Percentiles rank a stretch among this genome's conserved stretches.
Evolutionary conservation across 2,113 vertebrate genomes (phyloP).

Genomic region (Calypte anna): DNA sequence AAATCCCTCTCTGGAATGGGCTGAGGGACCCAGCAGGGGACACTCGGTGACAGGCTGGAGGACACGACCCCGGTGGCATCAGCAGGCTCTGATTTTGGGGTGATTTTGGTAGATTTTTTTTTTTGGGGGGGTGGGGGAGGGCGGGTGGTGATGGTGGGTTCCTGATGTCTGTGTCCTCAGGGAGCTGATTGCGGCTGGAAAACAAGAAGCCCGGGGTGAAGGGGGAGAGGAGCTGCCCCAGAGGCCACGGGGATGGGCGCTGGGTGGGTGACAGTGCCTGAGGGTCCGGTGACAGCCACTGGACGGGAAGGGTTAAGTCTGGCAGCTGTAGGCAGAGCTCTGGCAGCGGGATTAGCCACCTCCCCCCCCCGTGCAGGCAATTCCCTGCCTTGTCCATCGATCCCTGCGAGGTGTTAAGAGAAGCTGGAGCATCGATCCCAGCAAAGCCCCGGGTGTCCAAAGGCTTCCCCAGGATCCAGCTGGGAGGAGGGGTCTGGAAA

Average conservation of each 20-base stretch:
- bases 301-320: background rate
- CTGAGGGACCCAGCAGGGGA: background rate
- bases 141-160: background rate
- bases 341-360: background rate
- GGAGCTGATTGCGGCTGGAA: background rate
- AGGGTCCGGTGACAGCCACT: rapidly evolving
- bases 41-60: rapidly evolving
- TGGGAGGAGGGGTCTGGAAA: background rate
- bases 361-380: background rate
- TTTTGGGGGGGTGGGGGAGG: background rate
- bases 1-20: background rate
- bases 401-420: constrained; percentile 56
- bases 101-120: background rate
- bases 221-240: background rate
- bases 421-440: constrained; percentile 43
- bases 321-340: background rate
- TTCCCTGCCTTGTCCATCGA: constrained; percentile 69
- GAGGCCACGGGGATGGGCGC: background rate
- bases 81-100: background rate
- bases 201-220: background rate
- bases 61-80: background rate
- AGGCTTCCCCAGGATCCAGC: background rate
- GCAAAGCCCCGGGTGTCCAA: background rate
- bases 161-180: rapidly evolving
- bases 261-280: rapidly evolving